Evolutionary conservation across 2,113 vertebrate species (phyloP), one percentile per base, ranked within the genome.

Genomic region (Grus americana): DNA sequence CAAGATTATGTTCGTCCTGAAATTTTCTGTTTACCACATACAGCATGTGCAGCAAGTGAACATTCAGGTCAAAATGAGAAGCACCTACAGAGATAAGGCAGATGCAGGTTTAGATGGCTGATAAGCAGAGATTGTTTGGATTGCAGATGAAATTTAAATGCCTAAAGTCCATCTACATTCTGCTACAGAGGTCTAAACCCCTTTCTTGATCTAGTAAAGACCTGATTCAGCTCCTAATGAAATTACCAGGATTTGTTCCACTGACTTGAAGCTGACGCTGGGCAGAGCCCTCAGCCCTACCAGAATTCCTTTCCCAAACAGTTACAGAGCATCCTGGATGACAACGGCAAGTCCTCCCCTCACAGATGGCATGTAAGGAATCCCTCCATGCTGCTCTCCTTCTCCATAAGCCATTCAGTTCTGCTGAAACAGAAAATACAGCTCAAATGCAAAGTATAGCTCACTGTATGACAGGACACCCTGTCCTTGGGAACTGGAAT

Each of bases 191-290:
- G 72, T 66, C 40, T 86, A 73, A 90, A 82, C 24, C 13, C 40
- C 47, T 61, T 90, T 68, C 49, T 79, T 79, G 23, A 79, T 72
- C 44, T 85, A 68, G 26, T 87, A 73, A 93, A 92, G 57, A 36
- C 71, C 71, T 79, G 74, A 85, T 72, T 86, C 78, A 81, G 16
- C 40, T 94, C 34, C 54, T 93, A 94, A 95, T 81, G 61, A 95
- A 94, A 84, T 96, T 75, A 94, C 14, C 27, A 36, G 40, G 20
- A 87, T 93, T 95, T 85, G 32, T 85, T 94, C 49, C 49, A n/a
- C 70, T 93, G 87, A 89, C 73, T 89, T 84, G 80, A 90, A 68
- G 73, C 54, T 91, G 68, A 84, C 68, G 61, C 32, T 47, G 62
- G 22, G 18, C 42, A 91, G 52, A 89, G 52, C 49, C 70, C 78